phyloP scores from a whole-genome alignment of 2,113 vertebrate species.

The Cacatua alba region DNA sequence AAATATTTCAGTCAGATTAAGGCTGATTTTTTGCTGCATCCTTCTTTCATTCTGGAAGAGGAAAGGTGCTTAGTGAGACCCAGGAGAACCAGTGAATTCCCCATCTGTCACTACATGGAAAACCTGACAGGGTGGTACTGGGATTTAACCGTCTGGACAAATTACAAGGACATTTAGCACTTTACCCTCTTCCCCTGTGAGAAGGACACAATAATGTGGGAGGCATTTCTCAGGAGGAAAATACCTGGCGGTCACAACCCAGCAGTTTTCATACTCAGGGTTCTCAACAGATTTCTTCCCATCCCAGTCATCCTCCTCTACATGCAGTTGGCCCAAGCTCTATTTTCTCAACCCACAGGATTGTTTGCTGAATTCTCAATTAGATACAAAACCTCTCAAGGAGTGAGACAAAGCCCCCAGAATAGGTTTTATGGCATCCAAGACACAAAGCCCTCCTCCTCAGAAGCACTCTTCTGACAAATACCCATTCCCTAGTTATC shows the following conservation, averaged over 20 bases:
- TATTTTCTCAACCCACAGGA: not conserved
- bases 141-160: not conserved
- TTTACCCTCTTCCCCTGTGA: not conserved
- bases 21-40: not conserved
- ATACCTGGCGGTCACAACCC: not conserved
- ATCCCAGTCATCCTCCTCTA: accelerated
- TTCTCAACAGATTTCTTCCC: not conserved
- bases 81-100: not conserved
- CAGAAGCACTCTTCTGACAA: not conserved
- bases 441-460: not conserved
- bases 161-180: not conserved
- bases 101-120: not conserved
- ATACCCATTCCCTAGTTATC: not conserved
- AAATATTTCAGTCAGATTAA: not conserved
- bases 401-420: slow-evolving; percentile 5
- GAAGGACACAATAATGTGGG: not conserved
- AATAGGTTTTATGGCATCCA: not conserved
- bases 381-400: slow-evolving; percentile 7
- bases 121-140: not conserved
- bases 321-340: not conserved
- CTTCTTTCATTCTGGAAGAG: not conserved
- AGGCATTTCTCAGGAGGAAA: not conserved
- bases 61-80: not conserved
- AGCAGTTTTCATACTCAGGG: not conserved
- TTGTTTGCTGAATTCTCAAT: not conserved